Evolutionary conservation across 2,888 invertebrate species (phyloP).

Genomic region (Cheilosia pagana): DNA sequence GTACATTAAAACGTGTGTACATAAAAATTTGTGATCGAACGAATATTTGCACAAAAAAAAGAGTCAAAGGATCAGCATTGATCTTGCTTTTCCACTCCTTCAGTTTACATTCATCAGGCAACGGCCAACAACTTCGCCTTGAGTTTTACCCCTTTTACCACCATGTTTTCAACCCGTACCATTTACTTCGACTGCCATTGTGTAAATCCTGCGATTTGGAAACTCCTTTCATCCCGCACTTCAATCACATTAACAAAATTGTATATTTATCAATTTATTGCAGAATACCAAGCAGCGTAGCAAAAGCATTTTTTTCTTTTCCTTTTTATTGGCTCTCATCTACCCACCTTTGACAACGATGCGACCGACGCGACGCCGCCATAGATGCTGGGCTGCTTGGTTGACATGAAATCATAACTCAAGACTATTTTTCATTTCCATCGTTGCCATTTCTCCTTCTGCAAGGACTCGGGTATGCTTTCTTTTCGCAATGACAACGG

Average conservation of each 20-base stretch:
- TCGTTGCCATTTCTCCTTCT: slow-evolving; percentile 36
- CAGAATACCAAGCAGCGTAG: too few relatives aligned
- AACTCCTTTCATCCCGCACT: neutral
- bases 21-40: too few relatives aligned
- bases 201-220: neutral
- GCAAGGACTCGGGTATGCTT: neutral
- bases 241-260: slow-evolving; percentile 12
- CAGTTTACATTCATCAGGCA: too few relatives aligned
- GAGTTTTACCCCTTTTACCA: too few relatives aligned
- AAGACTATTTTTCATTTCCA: slow-evolving; percentile 63
- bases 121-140: too few relatives aligned
- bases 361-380: too few relatives aligned
- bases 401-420: slow-evolving; percentile 68
- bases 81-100: too few relatives aligned
- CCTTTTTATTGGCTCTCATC: neutral
- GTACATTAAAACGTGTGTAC: too few relatives aligned
- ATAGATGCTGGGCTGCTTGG: slow-evolving; percentile 27
- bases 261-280: slow-evolving; percentile 13
- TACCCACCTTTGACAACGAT: neutral
- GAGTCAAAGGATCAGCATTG: too few relatives aligned
- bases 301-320: neutral
- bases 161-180: too few relatives aligned
- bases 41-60: too few relatives aligned
- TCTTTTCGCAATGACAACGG: slow-evolving; percentile 17
- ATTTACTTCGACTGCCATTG: too few relatives aligned